A percentile compares a stretch with the other conserved stretches of the same genome.
These are phyloP conservation scores for Clarias magur DNA, from an alignment of 2,113 vertebrate genomes.

Conservation along the genomic window DNA sequence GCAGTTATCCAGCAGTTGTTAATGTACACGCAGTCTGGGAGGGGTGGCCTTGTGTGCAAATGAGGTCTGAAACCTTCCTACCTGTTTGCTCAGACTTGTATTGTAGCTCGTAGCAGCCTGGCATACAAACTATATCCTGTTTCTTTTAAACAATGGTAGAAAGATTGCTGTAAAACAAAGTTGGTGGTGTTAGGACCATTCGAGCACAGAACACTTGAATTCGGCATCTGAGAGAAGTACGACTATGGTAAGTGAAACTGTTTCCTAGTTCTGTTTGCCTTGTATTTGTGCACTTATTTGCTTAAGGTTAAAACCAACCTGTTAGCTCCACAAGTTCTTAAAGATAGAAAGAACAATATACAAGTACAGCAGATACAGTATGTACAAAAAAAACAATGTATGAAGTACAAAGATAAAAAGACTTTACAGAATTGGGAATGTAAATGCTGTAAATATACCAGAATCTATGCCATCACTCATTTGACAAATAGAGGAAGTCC, in stretches of 20 bases:
- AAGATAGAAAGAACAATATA: background rate
- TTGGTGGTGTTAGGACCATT: background rate
- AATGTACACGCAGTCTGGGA: slow-evolving; percentile 66
- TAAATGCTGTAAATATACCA: background rate
- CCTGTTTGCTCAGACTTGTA: slow-evolving; percentile 36
- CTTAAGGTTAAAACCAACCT: slow-evolving; percentile 37
- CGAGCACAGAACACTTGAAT: slow-evolving; percentile 26
- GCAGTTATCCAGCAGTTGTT: slow-evolving; percentile 57
- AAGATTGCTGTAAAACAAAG: background rate
- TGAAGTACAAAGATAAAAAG: background rate
- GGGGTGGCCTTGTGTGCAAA: slow-evolving; percentile 62
- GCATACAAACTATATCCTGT: slow-evolving; percentile 8
- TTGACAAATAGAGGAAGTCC: slow-evolving; percentile 39
- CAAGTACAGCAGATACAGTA: background rate
- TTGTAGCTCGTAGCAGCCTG: background rate
- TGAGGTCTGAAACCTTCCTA: slow-evolving; percentile 45
- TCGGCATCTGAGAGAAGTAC: slow-evolving; percentile 21
- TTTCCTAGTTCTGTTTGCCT: slow-evolving; percentile 32
- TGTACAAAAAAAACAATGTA: background rate
- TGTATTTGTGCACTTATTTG: slow-evolving; percentile 41
- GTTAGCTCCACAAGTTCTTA: background rate
- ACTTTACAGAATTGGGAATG: background rate
- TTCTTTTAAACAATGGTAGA: slow-evolving; percentile 23
- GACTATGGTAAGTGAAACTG: slow-evolving; percentile 66
- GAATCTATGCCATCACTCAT: slow-evolving; percentile 20